phyloP scores from a whole-genome alignment of 2,113 vertebrate genomes.

The Stigmatopora argus region DNA sequence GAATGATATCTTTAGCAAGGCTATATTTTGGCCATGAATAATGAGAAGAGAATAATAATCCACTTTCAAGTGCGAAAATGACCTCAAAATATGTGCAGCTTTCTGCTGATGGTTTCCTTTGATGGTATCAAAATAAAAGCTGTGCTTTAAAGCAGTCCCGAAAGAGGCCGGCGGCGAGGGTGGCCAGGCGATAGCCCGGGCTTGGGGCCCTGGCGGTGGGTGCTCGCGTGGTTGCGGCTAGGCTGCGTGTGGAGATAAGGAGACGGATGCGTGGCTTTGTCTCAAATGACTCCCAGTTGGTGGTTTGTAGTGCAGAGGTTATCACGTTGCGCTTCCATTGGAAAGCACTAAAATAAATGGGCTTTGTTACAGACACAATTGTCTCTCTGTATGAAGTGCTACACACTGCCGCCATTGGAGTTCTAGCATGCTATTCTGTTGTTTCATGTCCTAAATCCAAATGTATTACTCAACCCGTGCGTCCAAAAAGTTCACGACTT shows the following conservation, averaged over 20 bases:
- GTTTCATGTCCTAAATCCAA: conserved; percentile 19
- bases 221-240: background rate
- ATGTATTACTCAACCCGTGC: conserved; percentile 16
- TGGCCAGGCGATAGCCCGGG: background rate
- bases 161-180: background rate
- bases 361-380: conserved; percentile 6
- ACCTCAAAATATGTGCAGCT: background rate
- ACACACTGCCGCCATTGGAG: conserved; percentile 43
- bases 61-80: background rate
- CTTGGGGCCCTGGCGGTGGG: background rate
- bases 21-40: background rate
- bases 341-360: conserved; percentile 28
- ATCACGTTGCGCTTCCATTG: conserved; percentile 38
- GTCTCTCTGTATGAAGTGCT: conserved; percentile 24
- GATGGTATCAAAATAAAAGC: background rate
- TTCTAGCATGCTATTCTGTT: conserved; percentile 19
- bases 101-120: background rate
- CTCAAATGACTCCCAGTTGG: conserved; percentile 32
- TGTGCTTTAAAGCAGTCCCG: background rate
- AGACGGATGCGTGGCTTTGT: conserved; percentile 35
- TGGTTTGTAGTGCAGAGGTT: conserved; percentile 44
- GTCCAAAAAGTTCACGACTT: background rate
- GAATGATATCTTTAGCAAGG: no score
- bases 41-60: background rate
- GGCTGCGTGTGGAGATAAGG: conserved; percentile 31